phyloP scores from a whole-genome alignment of 2,888 invertebrate genomes.

The Tetranychus piercei region DNA sequence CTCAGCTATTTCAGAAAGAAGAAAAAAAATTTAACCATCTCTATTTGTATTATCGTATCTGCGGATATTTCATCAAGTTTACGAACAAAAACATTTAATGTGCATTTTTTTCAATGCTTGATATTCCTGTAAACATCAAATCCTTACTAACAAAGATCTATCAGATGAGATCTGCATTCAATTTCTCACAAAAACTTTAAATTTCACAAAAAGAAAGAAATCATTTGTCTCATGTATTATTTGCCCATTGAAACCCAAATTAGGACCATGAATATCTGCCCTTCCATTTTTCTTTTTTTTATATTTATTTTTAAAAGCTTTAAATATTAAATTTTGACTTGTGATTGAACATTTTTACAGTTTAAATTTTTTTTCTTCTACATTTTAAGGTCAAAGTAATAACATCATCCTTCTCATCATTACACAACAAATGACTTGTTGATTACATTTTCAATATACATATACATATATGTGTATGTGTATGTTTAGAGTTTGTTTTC shows the following conservation, averaged over 20 bases:
- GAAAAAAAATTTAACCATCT: no score
- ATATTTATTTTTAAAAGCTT: neutral
- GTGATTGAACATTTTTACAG: neutral
- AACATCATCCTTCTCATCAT: no score
- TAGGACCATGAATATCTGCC: neutral
- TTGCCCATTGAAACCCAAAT: neutral
- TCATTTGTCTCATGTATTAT: neutral
- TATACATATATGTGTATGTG: no score
- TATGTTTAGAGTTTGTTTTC: no score
- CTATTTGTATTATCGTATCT: neutral
- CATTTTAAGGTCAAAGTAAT: no score
- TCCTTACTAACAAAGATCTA: neutral
- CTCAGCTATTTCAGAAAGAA: no score
- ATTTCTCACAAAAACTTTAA: neutral
- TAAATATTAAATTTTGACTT: constrained; percentile 1
- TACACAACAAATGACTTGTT: no score
- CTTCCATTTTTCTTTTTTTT: neutral
- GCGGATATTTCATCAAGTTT: neutral
- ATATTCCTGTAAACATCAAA: neutral
- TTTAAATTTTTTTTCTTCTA: no score
- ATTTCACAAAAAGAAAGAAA: neutral
- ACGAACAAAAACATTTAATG: neutral
- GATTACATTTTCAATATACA: no score
- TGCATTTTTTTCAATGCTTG: neutral
- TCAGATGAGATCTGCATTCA: neutral